phyloP scores from a whole-genome alignment of 2,888 invertebrate genomes.

The Caenorhabditis macrosperma region DNA sequence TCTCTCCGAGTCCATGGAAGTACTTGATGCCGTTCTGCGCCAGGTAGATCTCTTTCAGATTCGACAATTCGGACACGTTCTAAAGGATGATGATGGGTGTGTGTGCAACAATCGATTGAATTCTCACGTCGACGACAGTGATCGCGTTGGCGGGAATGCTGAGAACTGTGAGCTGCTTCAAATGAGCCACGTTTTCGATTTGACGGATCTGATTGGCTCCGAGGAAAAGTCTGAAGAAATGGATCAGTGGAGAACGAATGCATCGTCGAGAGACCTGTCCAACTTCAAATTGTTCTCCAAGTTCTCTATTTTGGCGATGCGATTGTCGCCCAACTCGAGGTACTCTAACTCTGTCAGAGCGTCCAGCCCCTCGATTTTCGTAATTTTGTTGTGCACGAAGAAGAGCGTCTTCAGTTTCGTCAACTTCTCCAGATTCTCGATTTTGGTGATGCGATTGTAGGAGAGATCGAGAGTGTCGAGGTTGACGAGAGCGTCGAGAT shows the following conservation, averaged over 20 bases:
- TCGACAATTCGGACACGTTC: constrained; percentile 86
- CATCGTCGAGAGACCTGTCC: constrained; percentile 45
- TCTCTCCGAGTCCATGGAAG: constrained; percentile 86
- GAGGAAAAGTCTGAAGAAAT: constrained; percentile 85
- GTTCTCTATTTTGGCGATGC: constrained; percentile 83
- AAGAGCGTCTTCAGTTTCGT: constrained; percentile 81
- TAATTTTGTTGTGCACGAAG: constrained; percentile 83
- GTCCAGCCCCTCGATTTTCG: constrained; percentile 81
- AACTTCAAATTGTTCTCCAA: constrained; percentile 64
- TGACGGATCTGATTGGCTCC: constrained; percentile 95
- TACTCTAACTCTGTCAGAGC: constrained; percentile 86
- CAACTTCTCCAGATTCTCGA: constrained; percentile 81
- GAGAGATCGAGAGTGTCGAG: constrained; percentile 95
- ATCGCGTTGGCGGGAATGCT: constrained; percentile 71
- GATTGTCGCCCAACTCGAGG: constrained; percentile 95
- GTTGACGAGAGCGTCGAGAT: constrained; percentile 90
- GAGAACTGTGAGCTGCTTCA: constrained; percentile 65
- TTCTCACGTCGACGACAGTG: constrained; percentile 59
- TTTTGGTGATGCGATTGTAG: constrained; percentile 87
- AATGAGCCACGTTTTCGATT: constrained; percentile 83
- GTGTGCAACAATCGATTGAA: not conserved
- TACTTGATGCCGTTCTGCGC: constrained; percentile 91
- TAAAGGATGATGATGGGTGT: constrained; percentile 82
- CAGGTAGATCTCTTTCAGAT: constrained; percentile 90
- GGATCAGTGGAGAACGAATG: not conserved